Conservation (phyloP, 2,113 vertebrate genomes). For the Nyctereutes procyonoides region DNA sequence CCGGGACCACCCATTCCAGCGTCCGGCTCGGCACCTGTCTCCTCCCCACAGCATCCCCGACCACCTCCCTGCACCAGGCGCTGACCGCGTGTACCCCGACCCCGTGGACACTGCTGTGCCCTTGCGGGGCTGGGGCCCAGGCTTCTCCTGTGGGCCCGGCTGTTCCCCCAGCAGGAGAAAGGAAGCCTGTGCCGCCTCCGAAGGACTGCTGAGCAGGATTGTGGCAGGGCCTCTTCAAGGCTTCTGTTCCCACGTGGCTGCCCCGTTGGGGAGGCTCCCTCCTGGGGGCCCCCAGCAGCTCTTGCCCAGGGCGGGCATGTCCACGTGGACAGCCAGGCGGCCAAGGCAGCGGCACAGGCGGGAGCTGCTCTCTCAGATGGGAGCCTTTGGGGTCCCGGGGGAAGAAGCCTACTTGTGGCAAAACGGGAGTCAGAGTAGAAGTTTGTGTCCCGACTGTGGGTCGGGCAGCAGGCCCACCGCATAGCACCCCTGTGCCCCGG, state of each 20-base stretch:
- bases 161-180: background rate
- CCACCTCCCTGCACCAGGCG: background rate
- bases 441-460: background rate
- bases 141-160: background rate
- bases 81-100: no score
- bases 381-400: background rate
- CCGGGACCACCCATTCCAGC: background rate
- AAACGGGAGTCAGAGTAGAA: background rate
- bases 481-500: background rate
- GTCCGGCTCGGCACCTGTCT: no score
- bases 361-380: background rate
- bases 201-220: background rate
- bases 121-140: background rate
- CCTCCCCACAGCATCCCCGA: background rate
- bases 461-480: background rate
- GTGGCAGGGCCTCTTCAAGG: no score
- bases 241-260: background rate
- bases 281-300: background rate
- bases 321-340: background rate
- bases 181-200: background rate
- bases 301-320: background rate
- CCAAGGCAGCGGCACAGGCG: background rate
- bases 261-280: background rate
- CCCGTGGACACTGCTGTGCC: background rate
- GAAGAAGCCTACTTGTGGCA: background rate